Evolutionary conservation across 2,113 vertebrate genomes (phyloP), one percentile per base, ranked within the genome.

Genomic region (Tenrec ecaudatus): DNA sequence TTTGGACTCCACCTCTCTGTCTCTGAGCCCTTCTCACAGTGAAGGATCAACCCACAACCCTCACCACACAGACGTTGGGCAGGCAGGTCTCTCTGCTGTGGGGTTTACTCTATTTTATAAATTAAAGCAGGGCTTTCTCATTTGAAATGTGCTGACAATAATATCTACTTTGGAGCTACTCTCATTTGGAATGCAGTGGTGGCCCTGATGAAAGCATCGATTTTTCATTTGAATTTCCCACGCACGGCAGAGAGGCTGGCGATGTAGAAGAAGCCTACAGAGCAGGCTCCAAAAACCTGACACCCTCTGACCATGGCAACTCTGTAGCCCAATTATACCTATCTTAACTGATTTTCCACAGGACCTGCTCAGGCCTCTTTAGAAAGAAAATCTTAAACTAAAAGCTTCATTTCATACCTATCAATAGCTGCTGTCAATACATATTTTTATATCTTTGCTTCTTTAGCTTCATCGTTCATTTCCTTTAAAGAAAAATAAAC

Each of bases 1-100:
- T 98, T 97, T 97, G 97, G 98, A 97, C 97, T 97, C 98, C 93
- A 96, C 95, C 96, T 97, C 96, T 90, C 85, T 97, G 96, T 97
- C 95, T 97, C 95, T 4, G 47, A 95, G 92, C 91, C 92, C 91
- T 96, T 77, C 91, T 98, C 47, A 43, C 95, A 88, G 79, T 85
- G 95, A 93, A 90, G 95, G 92, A 69, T 91, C 89, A 94, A 43
- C 93, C 90, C 64, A 82, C 94, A 78, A 15, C 92, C 91, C 92
- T 96, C 83, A 53, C 4, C 15, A 95, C 91, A 87, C 89, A 82
- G 78, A 97, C 88, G 33, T 77, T 75, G 68, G 84, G 89, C 94
- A 96, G 94, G 89, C 97, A 6, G 60, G 22, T 25, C 80, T 58
- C 68, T 91, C 66, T 0, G 10, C 82, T 66, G 69, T 68, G 91